Evolutionary conservation across 1,140 invertebrate species (phyloP), one percentile per base, ranked within the genome.

Genomic region (Brachystomella parvula): DNA sequence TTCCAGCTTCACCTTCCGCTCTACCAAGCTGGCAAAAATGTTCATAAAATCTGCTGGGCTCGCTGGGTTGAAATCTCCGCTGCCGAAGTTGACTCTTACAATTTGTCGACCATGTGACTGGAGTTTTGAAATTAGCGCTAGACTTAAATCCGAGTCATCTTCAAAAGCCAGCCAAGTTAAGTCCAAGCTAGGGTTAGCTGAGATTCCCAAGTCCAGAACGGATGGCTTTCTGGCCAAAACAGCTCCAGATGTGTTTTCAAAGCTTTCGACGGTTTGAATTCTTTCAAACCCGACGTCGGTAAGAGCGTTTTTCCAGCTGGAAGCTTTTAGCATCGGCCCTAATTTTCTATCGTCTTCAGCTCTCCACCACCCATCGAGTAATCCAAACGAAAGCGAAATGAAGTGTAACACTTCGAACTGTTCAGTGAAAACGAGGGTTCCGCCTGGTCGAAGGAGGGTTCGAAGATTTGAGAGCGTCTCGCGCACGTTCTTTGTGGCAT

Each of bases 401-500:
- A 19, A 17, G 17, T 30, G 3, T 1, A 21, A 19, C 17, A 24
- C 15, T 29, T 47, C 21, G 0, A 67, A 28, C 15, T 61, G n/a
- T 47, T 67, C 65, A 12, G 17, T 26, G 19, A 67, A 56, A 12
- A 66, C 21, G 3, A 66, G 26, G 9, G 24, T 26, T 1, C 64
- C 64, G 19, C 29, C 24, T 15, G 33, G 59, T 3, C n/a, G 39
- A 0, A 61, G 44, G 2, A 66, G 28, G 24, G 15, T 31, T 3
- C 39, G 29, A 24, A 28, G 29, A 30, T 66, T 32, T 1, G 12
- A 30, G 24, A 66, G 47, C 15, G 65, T 53, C 35, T 53, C 21
- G 12, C 47, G 26, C 0, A 66, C n/a, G 17, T 62, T 28, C 24
- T 32, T 21, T 15, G 65, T 66, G 1, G 65, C 65, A 62, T 66